A percentile compares a stretch with the other conserved stretches of the same genome.
phyloP scores from a whole-genome alignment of 2,888 invertebrate genomes.

The Eucriotettix oculatus region DNA sequence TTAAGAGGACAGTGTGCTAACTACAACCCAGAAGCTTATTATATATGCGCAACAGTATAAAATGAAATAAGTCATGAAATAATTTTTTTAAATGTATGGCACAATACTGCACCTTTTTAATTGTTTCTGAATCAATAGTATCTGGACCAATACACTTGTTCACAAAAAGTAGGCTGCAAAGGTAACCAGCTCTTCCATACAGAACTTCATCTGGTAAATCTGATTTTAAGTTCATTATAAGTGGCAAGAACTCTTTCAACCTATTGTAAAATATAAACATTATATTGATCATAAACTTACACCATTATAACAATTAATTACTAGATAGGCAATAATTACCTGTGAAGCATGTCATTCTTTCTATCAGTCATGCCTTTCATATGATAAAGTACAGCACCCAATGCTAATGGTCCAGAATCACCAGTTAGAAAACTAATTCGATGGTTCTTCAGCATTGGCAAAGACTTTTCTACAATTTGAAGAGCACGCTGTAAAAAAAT shows the following conservation, averaged over 20 bases:
- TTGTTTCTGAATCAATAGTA: constrained; percentile 37
- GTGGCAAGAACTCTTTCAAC: constrained; percentile 34
- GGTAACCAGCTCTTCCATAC: constrained; percentile 71
- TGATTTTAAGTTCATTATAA: constrained; percentile 33
- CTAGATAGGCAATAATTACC: constrained; percentile 24
- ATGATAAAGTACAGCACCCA: constrained; percentile 40
- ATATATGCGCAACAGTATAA: no score
- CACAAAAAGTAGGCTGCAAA: constrained; percentile 60
- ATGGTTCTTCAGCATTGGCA: constrained; percentile 27
- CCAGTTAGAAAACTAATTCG: constrained; percentile 52
- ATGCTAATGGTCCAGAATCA: constrained; percentile 45
- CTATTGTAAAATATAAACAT: constrained; percentile 25
- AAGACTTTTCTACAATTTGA: constrained; percentile 26
- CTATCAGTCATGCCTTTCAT: constrained; percentile 36
- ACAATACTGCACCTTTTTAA: constrained; percentile 33
- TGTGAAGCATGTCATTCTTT: constrained; percentile 30
- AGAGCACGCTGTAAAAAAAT: constrained; percentile 24
- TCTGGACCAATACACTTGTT: constrained; percentile 44
- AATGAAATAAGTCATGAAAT: no score
- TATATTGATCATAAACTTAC: background rate
- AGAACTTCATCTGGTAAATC: constrained; percentile 63
- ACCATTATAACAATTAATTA: background rate
- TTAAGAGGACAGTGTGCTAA: no score
- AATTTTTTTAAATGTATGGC: no score
- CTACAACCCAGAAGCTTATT: no score